Evolutionary conservation across 2,113 vertebrate genomes (phyloP), one percentile per base, ranked within the genome.

Genomic region (Grammomys dolichurus): DNA sequence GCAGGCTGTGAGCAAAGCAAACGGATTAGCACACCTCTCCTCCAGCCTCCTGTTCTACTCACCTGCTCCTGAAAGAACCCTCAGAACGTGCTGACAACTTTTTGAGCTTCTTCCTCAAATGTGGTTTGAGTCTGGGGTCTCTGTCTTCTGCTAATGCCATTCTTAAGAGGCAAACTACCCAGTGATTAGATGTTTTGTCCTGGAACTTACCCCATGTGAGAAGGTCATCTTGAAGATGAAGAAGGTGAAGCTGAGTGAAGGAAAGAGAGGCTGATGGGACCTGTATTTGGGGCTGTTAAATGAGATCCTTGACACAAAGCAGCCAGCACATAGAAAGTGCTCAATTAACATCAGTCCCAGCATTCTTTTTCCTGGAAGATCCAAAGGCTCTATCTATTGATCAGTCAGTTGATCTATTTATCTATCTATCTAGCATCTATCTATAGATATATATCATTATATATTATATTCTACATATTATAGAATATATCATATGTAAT

Each of bases 81-180:
- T 56, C 4, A 43, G 46, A 92, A 51, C 11, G 46, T 84, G 84
- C 2, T 46, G 73, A 75, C 73, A 89, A 82, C 33, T 77, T 87
- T 80, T 84, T 48, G 51, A 51, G n/a, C 16, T 33, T 78, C 46
- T 90, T 97, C 87, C 58, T 40, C 20, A 51, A 90, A 70, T 67
- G 40, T 54, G 10, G 56, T 82, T 92, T 80, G 90, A 70, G 75
- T 92, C 43, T 72, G 13, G 89, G 90, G 88, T 65, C 40, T 14
- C 26, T 9, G 8, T 31, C 28, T 33, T 48, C 8, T 10, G 7
- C 12, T 22, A 58, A 26, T 19, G 85, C 19, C 11, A 19, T 36
- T 6, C 86, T 88, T 86, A 86, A 94, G 63, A 90, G 24, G n/a
- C 31, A 75, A 88, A 85, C 72, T 48, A 54, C 93, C 43, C 48